Base-by-base conservation (phyloP, 2,888 invertebrate genomes). In the Apoda limacodes region DNA sequence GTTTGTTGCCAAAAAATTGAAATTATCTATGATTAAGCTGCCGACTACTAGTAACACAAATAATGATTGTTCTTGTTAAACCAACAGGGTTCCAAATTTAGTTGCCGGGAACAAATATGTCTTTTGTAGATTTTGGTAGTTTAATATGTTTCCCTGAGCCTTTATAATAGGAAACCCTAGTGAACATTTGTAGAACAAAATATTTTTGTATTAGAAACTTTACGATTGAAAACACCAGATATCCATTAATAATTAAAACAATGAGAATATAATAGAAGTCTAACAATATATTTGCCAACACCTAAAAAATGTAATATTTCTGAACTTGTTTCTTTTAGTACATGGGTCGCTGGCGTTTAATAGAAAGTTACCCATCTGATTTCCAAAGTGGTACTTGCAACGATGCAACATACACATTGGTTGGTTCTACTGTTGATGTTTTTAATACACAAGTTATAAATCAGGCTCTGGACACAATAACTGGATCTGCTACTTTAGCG, bases 351-450 rank as follows among this genome's bases (percentile, higher is more conserved):
- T 72, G 71, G 71, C 60, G 63, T 9, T 46, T 60, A 0, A 60
- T 72, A 6, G 63, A 67, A 34, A 52, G 42, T 10, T 72, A 72
- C 32, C 48, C 55, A 24, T 53, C 63, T 3, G 47, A 48, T 9
- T 57, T 55, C 46, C 66, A 68, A 56, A 34, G 31, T 2, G 70
- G 67, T 1, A 46, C 54, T 1, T 72, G 71, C 25, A 56, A 55
- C 22, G 57, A 63, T 9, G 66, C 65, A 0, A 45, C 38, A 0
- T 69, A 69, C 40, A 48, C 55, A 0, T 30, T 51, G 2, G 37
- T 35, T 13, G 31, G 23, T 1, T 45, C 43, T 3, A 41, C 44
- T 5, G 52, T 69, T 1, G 32, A 43, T 2, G 59, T 68, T 0
- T 50, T 40, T 20, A 68, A 69, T 39, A 60, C 64, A 1, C 59